phyloP scores from a whole-genome alignment of 2,113 vertebrate genomes.

The Vicugna pacos region DNA sequence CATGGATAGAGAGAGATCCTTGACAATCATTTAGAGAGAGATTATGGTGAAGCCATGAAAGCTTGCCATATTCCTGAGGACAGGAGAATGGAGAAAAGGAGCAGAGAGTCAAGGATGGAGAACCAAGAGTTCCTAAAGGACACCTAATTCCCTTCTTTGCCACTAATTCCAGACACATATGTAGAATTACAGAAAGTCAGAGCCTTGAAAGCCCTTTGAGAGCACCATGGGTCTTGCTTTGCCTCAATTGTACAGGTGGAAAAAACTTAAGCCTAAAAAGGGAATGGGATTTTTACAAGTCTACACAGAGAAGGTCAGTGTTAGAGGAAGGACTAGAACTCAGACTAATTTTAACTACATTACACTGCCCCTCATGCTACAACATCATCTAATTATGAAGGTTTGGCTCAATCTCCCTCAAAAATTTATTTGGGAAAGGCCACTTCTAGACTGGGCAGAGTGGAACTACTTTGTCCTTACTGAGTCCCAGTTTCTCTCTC shows the following conservation, averaged over 20 bases:
- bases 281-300: slow-evolving; percentile 6
- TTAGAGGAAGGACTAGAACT: background rate
- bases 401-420: background rate
- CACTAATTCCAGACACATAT: background rate
- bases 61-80: background rate
- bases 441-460: background rate
- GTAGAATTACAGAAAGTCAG: background rate
- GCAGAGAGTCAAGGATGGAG: background rate
- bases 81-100: background rate
- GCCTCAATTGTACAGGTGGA: background rate
- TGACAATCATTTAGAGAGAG: background rate
- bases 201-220: background rate
- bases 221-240: background rate
- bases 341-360: background rate
- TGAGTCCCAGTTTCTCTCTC: background rate
- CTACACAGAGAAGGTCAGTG: background rate
- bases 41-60: background rate
- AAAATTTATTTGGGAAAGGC: background rate
- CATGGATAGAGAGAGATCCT: background rate
- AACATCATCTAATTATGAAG: background rate
- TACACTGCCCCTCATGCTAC: background rate
- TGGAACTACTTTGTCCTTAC: background rate
- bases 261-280: background rate
- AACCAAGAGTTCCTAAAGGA: background rate
- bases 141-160: background rate